phyloP scores from a whole-genome alignment of 2,113 vertebrate species.

The Lepidothrix coronata region DNA sequence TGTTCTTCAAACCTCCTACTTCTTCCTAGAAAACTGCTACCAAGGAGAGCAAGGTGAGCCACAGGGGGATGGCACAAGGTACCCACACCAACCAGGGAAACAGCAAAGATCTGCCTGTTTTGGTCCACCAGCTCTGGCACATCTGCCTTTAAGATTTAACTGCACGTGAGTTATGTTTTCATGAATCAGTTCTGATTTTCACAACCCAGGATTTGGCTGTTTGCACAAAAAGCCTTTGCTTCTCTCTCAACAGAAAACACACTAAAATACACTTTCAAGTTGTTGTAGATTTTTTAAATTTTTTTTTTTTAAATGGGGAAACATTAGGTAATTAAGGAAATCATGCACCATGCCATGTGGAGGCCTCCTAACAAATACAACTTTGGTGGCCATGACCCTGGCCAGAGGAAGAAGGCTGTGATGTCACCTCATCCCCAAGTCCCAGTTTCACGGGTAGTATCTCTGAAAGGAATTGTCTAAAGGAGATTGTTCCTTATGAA shows the following conservation, averaged over 20 bases:
- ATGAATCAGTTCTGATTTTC: not conserved
- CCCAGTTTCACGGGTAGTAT: slow-evolving; percentile 80
- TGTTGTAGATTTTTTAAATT: not conserved
- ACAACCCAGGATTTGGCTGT: not conserved
- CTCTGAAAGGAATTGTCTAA: slow-evolving; percentile 89
- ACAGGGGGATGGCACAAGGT: not conserved
- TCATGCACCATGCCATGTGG: slow-evolving; percentile 70
- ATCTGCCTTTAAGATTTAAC: not conserved
- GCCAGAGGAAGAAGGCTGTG: slow-evolving; percentile 85
- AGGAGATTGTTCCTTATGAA: slow-evolving; percentile 91
- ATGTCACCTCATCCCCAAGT: slow-evolving; percentile 85
- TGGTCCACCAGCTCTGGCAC: not conserved
- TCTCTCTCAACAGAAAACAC: not conserved
- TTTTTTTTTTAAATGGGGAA: not conserved
- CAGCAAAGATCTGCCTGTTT: not conserved
- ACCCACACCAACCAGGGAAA: not conserved
- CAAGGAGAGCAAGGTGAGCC: not conserved
- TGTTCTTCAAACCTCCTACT: not conserved
- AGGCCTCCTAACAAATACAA: slow-evolving; percentile 82
- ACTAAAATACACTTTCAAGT: not conserved
- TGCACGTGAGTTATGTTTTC: not conserved
- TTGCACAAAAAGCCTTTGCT: not conserved
- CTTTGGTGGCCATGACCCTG: slow-evolving; percentile 87
- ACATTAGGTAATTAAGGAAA: slow-evolving; percentile 69
- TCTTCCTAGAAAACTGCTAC: not conserved